Conservation (phyloP, 2,113 vertebrate species). For the Elanus axillaris region DNA sequence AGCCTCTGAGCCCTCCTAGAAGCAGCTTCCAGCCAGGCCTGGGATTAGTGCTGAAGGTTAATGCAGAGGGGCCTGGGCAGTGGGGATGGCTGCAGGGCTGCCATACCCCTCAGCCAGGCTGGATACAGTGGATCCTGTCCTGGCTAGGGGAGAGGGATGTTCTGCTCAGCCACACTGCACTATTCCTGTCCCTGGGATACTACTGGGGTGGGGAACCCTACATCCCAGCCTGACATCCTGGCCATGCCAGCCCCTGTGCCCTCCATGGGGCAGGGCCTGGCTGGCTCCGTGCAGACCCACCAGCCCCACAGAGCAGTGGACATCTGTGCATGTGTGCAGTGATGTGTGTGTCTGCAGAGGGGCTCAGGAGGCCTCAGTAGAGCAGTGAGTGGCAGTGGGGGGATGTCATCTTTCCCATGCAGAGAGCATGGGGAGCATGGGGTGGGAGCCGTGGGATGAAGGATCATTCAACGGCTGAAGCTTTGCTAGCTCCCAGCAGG, state of each 20-base stretch:
- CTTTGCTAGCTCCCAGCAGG: background rate
- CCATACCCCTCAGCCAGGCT: background rate
- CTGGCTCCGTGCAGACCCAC: accelerated
- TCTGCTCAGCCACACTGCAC: background rate
- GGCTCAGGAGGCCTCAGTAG: background rate
- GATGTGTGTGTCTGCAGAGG: background rate
- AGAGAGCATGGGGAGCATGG: accelerated
- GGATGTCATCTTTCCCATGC: background rate
- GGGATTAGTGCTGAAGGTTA: background rate
- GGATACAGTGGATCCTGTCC: background rate
- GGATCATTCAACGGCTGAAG: background rate
- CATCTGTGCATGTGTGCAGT: accelerated
- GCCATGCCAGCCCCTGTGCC: background rate
- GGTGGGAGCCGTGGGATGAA: background rate
- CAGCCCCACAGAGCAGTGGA: background rate
- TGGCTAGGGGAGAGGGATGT: background rate
- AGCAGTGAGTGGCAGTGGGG: accelerated
- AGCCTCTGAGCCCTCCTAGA: background rate
- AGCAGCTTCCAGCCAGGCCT: background rate
- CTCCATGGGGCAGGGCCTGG: background rate
- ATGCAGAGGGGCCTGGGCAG: background rate
- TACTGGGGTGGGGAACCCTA: accelerated
- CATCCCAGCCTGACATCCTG: background rate
- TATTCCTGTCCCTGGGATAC: background rate
- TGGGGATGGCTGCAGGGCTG: background rate